phyloP scores from a whole-genome alignment of 2,888 invertebrate species.

The Epirrhoe alternata region DNA sequence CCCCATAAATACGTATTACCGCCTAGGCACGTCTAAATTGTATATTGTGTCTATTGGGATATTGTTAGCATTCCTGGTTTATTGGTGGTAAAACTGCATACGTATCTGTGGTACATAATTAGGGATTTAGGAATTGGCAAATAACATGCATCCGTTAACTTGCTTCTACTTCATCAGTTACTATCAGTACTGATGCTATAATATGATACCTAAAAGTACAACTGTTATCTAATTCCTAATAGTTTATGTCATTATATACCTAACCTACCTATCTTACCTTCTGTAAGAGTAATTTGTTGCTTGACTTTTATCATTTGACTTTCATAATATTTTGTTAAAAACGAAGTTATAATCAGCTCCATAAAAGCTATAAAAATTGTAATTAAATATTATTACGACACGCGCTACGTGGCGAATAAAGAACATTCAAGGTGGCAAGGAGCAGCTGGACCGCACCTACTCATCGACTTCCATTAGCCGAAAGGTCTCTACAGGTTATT shows the following conservation, averaged over 20 bases:
- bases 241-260: neutral
- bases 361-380: neutral
- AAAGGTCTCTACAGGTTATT: conserved; percentile 35
- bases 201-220: neutral
- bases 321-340: neutral
- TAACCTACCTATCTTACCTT: neutral
- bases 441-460: conserved; percentile 37
- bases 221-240: neutral
- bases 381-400: conserved; percentile 17
- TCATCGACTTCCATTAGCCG: conserved; percentile 33
- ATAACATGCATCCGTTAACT: neutral
- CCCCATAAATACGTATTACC: conserved; percentile 43
- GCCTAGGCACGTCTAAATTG: conserved; percentile 37
- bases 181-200: neutral
- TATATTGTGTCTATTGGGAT: conserved; percentile 18
- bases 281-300: too few relatives aligned
- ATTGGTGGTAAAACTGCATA: neutral
- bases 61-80: conserved; percentile 15
- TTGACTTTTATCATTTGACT: neutral
- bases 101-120: neutral
- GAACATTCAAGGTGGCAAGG: conserved; percentile 34
- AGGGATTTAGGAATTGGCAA: neutral
- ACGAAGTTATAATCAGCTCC: neutral
- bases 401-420: conserved; percentile 16
- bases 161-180: neutral